Evolutionary conservation across 2,797 vertebrate species (phyloP), one percentile per base, ranked within the genome.

Genomic region (Epinephelus malabaricus): DNA sequence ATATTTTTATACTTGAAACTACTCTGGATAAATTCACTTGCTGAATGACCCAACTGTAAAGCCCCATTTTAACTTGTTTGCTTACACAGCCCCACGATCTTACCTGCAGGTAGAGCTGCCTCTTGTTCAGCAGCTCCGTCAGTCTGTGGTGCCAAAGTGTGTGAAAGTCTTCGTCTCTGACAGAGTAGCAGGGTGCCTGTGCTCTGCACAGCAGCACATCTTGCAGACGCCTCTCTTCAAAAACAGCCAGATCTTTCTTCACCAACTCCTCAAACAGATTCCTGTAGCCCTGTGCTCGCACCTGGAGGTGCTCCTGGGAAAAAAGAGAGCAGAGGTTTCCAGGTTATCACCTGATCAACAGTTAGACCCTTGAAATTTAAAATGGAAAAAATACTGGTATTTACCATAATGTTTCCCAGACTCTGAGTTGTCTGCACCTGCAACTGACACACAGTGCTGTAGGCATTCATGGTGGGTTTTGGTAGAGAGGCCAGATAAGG

Each of bases 161-260:
- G 60, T 75, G 63, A 25, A 92, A 74, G 67, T 94, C 86, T 1
- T 78, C 54, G 0, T 88, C 83, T 3, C 78, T 58, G 1, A 86
- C 4, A 0, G 86, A 88, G 59, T 38, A 51, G 23, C 21, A 53
- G 2, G 90, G 82, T 0, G 78, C 74, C 47, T 83, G 76, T 0
- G 21, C 76, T 54, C 76, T 67, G 73, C 78, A 83, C 70, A 88
- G 75, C 61, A 95, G 90, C 23, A 95, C 40, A 4, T 95, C 94
- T 64, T 95, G 95, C 38, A 94, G 69, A 6, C 90, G 76, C 49
- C 59, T 85, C 84, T 95, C 94, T 75, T 93, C 92, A n/a, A 94
- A 95, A 6, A 88, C 19, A 0, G 75, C 81, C 53, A 94, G 14
- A 14, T 95, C 94, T 1, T 51, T 81, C n/a, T 80, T 78, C 21